These are phyloP conservation scores for Limnephilus rhombicus DNA, from an alignment of 2,888 invertebrate genomes.

Conservation along the genomic window DNA sequence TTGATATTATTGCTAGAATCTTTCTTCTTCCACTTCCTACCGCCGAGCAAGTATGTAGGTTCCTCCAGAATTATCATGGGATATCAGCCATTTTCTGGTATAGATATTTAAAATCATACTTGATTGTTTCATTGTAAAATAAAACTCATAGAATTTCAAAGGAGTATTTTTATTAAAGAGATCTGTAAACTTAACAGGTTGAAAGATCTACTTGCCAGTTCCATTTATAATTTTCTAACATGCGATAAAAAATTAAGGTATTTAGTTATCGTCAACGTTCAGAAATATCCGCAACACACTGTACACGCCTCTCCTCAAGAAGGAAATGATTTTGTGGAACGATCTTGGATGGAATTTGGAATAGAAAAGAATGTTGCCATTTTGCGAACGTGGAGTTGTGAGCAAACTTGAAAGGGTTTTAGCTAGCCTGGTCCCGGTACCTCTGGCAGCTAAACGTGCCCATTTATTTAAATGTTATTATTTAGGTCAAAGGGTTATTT, in stretches of 20 bases:
- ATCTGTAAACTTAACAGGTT: no score
- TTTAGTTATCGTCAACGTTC: background rate
- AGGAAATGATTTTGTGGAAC: conserved; percentile 37
- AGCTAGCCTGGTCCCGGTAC: background rate
- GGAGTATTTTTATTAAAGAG: no score
- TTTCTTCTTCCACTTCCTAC: no score
- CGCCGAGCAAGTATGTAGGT: no score
- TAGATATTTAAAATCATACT: no score
- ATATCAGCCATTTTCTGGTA: no score
- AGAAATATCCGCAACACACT: background rate
- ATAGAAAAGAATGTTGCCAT: conserved; percentile 16
- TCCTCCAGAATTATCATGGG: no score
- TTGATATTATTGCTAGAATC: no score
- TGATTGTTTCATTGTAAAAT: no score
- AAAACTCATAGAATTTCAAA: no score
- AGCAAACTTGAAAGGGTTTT: conserved; percentile 1
- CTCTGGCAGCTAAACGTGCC: background rate
- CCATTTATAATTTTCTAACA: background rate
- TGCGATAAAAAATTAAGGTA: background rate
- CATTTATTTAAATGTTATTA: background rate
- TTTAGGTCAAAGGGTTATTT: conserved; percentile 1
- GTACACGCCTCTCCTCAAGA: conserved; percentile 5
- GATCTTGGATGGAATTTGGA: conserved; percentile 15
- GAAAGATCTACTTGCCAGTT: background rate
- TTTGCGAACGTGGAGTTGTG: conserved; percentile 17